Conservation (phyloP, 2,797 vertebrate species). For the Stomatorhinus walkeri region DNA sequence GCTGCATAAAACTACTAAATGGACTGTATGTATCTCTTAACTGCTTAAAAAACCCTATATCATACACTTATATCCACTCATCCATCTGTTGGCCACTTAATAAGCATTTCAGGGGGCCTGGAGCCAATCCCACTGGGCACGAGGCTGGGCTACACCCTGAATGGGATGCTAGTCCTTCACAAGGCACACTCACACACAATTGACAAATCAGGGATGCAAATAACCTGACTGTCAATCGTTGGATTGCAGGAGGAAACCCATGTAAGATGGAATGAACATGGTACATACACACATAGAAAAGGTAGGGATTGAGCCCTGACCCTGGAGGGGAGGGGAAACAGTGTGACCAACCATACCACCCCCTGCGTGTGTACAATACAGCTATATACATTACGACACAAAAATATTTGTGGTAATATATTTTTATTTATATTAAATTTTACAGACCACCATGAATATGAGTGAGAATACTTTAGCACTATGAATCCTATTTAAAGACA, state of each 20-base stretch:
- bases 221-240: not conserved
- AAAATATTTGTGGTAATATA: not conserved
- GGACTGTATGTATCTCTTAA: not conserved
- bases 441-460: not conserved
- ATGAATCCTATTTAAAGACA: not conserved
- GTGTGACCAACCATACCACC: not conserved
- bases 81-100: not conserved
- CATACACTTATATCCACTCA: not conserved
- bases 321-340: not conserved
- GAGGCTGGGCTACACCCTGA: not conserved
- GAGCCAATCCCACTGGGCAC: not conserved
- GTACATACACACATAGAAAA: not conserved
- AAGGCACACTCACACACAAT: not conserved
- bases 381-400: not conserved
- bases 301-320: not conserved
- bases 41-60: not conserved
- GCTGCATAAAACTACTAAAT: not conserved
- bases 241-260: not conserved
- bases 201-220: not conserved
- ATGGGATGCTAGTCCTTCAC: not conserved
- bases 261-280: not conserved
- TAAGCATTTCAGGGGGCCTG: not conserved
- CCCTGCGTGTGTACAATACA: not conserved
- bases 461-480: not conserved
- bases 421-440: not conserved